These are phyloP conservation scores for Argopecten irradians DNA, from an alignment of 1,140 invertebrate genomes.

Conservation along the genomic window DNA sequence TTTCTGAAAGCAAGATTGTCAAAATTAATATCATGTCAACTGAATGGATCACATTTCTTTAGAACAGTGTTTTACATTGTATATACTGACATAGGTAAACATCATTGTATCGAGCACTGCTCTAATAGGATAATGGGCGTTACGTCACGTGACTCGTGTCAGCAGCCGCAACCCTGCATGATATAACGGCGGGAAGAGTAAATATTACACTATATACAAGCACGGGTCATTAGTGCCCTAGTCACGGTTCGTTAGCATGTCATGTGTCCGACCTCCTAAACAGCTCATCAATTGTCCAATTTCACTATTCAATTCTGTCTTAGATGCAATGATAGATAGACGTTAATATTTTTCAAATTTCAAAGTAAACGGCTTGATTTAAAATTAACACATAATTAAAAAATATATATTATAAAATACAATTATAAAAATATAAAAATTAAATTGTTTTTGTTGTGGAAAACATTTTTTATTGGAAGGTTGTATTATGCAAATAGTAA, in stretches of 20 bases:
- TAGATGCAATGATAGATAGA: no score
- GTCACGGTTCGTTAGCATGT: not conserved
- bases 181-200: not conserved
- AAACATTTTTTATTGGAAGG: no score
- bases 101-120: not conserved
- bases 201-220: slow-evolving; percentile 6
- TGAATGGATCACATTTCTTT: not conserved
- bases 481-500: no score
- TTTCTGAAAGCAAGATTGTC: no score
- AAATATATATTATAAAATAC: no score
- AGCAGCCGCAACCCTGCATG: not conserved
- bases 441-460: no score
- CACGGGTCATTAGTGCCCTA: not conserved
- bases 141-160: slow-evolving; percentile 6
- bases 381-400: no score
- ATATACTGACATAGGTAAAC: not conserved
- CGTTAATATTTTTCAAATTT: no score
- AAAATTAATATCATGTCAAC: not conserved
- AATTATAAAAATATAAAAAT: no score
- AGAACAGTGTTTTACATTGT: not conserved
- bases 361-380: no score
- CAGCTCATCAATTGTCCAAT: no score
- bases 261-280: not conserved
- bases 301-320: no score
- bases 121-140: not conserved